Conservation (phyloP, 1,140 invertebrate species). For the Pogonognathellus flavescens region DNA sequence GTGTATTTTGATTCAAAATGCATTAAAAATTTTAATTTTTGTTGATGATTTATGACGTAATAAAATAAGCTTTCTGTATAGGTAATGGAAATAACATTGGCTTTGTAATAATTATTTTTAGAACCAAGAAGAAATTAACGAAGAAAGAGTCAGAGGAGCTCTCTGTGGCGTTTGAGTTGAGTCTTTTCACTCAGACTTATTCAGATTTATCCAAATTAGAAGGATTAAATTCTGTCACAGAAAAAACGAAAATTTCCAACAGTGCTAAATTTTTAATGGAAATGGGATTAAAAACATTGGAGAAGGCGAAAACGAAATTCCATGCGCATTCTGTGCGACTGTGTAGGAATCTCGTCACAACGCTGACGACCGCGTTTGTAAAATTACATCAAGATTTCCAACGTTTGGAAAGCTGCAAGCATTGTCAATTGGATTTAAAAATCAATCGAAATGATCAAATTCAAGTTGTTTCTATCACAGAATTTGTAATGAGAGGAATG, state of each 20-base stretch:
- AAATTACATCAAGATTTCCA: neutral
- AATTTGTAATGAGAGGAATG: neutral
- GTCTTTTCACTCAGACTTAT: neutral
- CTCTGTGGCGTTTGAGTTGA: neutral
- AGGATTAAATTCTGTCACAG: neutral
- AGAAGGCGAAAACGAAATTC: neutral
- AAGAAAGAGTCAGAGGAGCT: neutral
- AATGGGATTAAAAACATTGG: neutral
- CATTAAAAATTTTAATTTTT: too few relatives aligned
- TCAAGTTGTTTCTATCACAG: neutral
- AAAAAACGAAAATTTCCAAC: neutral
- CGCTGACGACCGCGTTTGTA: neutral
- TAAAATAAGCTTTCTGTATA: too few relatives aligned
- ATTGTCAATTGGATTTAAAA: neutral
- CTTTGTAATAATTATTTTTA: neutral
- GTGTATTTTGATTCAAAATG: too few relatives aligned
- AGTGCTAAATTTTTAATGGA: neutral
- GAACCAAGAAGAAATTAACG: neutral
- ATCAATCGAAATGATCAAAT: neutral
- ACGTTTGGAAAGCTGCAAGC: neutral
- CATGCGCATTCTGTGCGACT: neutral
- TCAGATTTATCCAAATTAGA: neutral
- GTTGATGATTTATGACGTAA: too few relatives aligned
- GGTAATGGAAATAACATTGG: too few relatives aligned
- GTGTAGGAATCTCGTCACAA: neutral